Evolutionary conservation across 2,113 vertebrate genomes (phyloP), one percentile per base, ranked within the genome.

Genomic region (Gadus chalcogrammus): DNA sequence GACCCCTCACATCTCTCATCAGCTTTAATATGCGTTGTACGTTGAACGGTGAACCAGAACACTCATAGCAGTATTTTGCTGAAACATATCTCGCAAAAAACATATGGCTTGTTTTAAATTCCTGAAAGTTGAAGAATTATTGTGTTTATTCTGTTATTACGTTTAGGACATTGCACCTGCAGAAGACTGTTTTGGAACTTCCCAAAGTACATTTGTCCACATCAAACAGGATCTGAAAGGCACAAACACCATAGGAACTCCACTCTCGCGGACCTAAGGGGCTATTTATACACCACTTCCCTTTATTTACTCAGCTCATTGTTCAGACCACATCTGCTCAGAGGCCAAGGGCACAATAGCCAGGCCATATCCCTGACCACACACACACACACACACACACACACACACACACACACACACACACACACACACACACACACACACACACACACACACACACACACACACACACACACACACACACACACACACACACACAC

Each of bases 271-370:
- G 77, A 82, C 72, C 76, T 79, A 84, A 81, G 71, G 67, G 84
- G 81, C 86, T 92, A 92, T 92, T 91, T 90, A 90, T 91, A 91
- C 73, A 61, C 79, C 80, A 89, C 89, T 94, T 94, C 93, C 93
- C 91, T 89, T 90, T 93, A 94, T 92, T 94, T 91, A 94, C 86
- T 88, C 0, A 89, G 83, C 66, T 87, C 88, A 94, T 94, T 94
- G 93, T 95, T 94, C 87, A 84, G 85, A 79, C 82, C 85, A 91
- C 90, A 93, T 92, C 92, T 91, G 92, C 87, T 92, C 80, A 91
- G 91, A n/a, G 91, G 82, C 80, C 85, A 85, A 84, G 66, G 85
- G 75, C 81, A 93, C 90, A 92, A 93, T 90, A 78, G 86, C 66
- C 74, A 69, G 71, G 79, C 71, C 88, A 79, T 79, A 82, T 70